Base-by-base conservation (phyloP, 1,140 invertebrate species). In the Caenorhabditis remanei region DNA sequence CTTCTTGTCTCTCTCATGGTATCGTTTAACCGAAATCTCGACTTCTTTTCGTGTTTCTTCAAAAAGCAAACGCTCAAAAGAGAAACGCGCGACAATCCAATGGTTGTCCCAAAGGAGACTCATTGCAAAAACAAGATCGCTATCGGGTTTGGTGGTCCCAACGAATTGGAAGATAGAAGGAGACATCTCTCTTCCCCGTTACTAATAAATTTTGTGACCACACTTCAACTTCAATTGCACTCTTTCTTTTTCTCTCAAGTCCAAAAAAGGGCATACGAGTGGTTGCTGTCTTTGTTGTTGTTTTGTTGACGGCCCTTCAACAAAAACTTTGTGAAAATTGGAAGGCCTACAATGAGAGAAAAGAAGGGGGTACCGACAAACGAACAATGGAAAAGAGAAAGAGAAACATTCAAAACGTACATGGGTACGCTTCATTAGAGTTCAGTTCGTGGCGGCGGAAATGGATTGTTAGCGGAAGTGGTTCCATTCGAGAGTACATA, bases 151-250 rank as follows among this genome's bases (percentile, higher is more conserved):
- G 32, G 32, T 63, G 61, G 61, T 24, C 61, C 19, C 9, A 32
- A 21, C n/a, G 40, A 43, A 71, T 63, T 63, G 61, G 14, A 40
- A 24, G 24, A 63, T 9, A 21, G 24, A 32, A 63, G 56, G 21
- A 58, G 56, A 63, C 19, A 32, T 21, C 19, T 32, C 61, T 43
- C 61, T 32, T 40, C 9, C 65, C 41, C 65, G 65, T 71, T 71
- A 71, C 65, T 71, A 71, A 71, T 71, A 71, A 71, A 71, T 71
- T 71, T 46, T 71, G 65, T 46, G 65, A 71, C 65, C 65, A 79
- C 46, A 79, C 46, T 79, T 50, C 43, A 79, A 79, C 21, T 24
- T 79, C 71, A 79, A 79, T 79, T 24, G 71, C 46, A 79, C 71
- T 50, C 14, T 71, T n/a, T 46, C 16, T 43, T 46, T 71, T 32